phyloP scores from a whole-genome alignment of 1,140 invertebrate genomes.

The Diorhabda carinulata region DNA sequence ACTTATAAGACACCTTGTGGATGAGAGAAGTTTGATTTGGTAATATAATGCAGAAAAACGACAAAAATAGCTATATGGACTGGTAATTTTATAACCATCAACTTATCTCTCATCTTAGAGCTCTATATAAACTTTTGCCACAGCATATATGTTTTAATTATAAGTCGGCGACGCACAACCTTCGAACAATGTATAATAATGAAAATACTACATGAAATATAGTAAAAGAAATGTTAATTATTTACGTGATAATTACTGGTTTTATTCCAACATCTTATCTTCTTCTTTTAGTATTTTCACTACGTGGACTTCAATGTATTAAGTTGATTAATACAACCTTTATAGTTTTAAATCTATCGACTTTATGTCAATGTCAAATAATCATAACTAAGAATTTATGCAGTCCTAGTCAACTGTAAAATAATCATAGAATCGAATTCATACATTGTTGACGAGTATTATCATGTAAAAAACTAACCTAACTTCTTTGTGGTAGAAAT shows the following conservation, averaged over 20 bases:
- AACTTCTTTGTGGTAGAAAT: slow-evolving; percentile 2
- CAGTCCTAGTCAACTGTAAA: too few species aligned
- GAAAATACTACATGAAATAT: background rate
- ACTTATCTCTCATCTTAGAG: slow-evolving; percentile 15
- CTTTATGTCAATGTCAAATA: too few species aligned
- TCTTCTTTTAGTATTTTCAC: too few species aligned
- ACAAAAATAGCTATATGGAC: slow-evolving; percentile 27
- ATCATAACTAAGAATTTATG: too few species aligned
- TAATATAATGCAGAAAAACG: slow-evolving; percentile 13
- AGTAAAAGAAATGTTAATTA: background rate
- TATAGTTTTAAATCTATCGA: too few species aligned
- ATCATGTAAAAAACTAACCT: slow-evolving; percentile 29
- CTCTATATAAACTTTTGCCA: slow-evolving; percentile 26
- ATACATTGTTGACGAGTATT: slow-evolving; percentile 9
- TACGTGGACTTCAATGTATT: too few species aligned
- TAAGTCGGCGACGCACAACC: slow-evolving; percentile 42
- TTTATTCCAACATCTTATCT: too few species aligned
- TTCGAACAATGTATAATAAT: slow-evolving; percentile 31
- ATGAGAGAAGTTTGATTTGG: slow-evolving; percentile 1
- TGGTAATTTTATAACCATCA: slow-evolving; percentile 25
- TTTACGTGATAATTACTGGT: too few species aligned
- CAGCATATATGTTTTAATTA: slow-evolving; percentile 29
- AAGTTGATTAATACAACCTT: too few species aligned
- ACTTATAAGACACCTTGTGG: background rate
- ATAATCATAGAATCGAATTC: too few species aligned